A percentile compares a stretch with the other conserved stretches of the same genome.
Conservation (phyloP, 2,888 invertebrate species). For the Teleogryllus oceanicus region DNA sequence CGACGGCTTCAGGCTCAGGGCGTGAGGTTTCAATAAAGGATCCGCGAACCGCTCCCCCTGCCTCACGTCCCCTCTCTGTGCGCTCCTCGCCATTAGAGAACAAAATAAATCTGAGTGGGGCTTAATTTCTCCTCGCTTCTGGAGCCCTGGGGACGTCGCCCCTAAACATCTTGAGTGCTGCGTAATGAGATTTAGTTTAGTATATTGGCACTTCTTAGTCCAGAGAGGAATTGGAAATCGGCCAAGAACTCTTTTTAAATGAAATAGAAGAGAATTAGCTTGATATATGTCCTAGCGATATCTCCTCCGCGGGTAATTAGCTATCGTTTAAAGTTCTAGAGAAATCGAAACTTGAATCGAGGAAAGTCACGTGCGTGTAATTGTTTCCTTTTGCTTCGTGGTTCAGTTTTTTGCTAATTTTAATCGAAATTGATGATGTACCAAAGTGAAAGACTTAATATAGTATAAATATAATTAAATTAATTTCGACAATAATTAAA, state of each 20-base stretch:
- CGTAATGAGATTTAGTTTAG: constrained; percentile 18
- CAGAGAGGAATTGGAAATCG: neutral
- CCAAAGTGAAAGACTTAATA: no score
- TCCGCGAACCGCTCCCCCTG: no score
- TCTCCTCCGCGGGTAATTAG: neutral
- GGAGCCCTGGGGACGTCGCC: neutral
- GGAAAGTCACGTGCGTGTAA: no score
- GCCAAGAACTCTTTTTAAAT: neutral
- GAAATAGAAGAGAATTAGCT: constrained; percentile 1
- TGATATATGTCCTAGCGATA: neutral
- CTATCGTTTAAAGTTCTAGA: neutral
- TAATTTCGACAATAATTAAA: no score
- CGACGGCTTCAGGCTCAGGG: no score
- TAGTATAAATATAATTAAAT: no score
- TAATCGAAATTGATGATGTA: no score
- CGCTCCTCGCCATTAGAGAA: neutral
- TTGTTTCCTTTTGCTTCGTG: no score
- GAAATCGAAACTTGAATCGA: no score
- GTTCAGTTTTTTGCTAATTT: no score
- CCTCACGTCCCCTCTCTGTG: neutral
- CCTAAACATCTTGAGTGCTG: neutral
- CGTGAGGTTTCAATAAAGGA: no score
- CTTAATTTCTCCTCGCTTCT: neutral
- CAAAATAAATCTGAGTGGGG: neutral
- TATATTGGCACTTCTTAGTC: neutral